A percentile compares a stretch with the other conserved stretches of the same genome.
Conservation (phyloP, 2,888 invertebrate genomes). For the Venusia cambrica region DNA sequence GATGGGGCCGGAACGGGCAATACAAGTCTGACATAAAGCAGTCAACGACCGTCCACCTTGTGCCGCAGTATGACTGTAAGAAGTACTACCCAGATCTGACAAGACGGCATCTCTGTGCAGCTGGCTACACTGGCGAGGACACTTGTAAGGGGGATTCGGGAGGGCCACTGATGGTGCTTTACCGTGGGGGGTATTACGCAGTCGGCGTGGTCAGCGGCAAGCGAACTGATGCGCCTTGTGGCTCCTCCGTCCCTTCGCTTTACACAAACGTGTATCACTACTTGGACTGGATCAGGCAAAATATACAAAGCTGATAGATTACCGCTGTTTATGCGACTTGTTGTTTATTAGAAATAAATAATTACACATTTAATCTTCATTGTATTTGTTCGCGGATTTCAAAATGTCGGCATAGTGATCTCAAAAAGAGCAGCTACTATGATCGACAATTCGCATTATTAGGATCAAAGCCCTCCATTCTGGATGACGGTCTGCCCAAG, state of each 20-base stretch:
- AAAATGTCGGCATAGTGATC: too few relatives aligned
- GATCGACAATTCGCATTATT: too few relatives aligned
- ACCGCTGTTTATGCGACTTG: too few relatives aligned
- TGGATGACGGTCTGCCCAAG: too few relatives aligned
- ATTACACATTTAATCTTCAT: too few relatives aligned
- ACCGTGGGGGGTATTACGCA: conserved; percentile 58
- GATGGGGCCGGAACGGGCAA: conserved; percentile 66
- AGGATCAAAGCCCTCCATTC: too few relatives aligned
- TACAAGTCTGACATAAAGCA: conserved; percentile 60
- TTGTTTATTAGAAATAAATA: too few relatives aligned
- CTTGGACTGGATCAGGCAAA: conserved; percentile 55
- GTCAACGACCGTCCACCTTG: conserved; percentile 60
- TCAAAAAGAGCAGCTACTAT: too few relatives aligned
- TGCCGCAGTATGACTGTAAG: conserved; percentile 55
- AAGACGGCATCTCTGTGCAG: conserved; percentile 61
- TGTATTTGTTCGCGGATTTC: too few relatives aligned
- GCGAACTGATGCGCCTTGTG: conserved; percentile 62
- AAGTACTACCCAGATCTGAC: conserved; percentile 52
- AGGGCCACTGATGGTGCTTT: conserved; percentile 66
- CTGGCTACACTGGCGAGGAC: conserved; percentile 62
- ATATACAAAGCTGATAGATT: conserved; percentile 37
- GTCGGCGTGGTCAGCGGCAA: conserved; percentile 72
- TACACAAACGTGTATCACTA: conserved; percentile 68
- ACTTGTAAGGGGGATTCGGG: conserved; percentile 74
- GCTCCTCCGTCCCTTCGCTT: conserved; percentile 63